Percentiles rank a stretch among this genome's conserved stretches.
Conservation (phyloP, 2,113 vertebrate species). For the Ahaetulla prasina region DNA sequence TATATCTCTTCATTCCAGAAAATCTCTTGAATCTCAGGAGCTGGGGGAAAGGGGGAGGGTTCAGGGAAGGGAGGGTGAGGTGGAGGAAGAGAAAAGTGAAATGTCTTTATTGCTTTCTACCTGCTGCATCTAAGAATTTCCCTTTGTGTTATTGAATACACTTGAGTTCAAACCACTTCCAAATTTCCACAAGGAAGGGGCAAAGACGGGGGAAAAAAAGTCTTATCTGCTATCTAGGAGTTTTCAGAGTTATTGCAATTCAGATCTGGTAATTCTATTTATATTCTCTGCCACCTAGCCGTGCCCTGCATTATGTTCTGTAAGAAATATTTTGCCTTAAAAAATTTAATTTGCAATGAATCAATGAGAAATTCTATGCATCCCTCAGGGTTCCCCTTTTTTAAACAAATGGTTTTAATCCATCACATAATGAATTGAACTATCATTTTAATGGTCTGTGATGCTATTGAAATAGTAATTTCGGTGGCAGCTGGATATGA, state of each 20-base stretch:
- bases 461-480: background rate
- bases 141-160: background rate
- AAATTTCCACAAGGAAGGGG: background rate
- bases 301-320: background rate
- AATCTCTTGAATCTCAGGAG: background rate
- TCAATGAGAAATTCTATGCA: background rate
- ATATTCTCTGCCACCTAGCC: background rate
- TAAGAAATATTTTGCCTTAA: background rate
- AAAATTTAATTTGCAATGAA: background rate
- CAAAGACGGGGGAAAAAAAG: background rate
- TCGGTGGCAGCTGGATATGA: background rate
- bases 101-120: background rate
- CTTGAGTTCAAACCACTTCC: background rate
- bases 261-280: background rate
- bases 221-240: background rate
- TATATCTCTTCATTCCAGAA: background rate
- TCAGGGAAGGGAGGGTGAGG: background rate
- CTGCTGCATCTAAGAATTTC: background rate
- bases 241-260: background rate
- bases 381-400: background rate
- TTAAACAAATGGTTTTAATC: background rate
- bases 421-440: background rate
- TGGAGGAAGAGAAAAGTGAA: background rate
- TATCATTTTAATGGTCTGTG: background rate
- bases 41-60: too few species aligned